Conservation (phyloP, 2,113 vertebrate species). For the Percina caprodes region DNA sequence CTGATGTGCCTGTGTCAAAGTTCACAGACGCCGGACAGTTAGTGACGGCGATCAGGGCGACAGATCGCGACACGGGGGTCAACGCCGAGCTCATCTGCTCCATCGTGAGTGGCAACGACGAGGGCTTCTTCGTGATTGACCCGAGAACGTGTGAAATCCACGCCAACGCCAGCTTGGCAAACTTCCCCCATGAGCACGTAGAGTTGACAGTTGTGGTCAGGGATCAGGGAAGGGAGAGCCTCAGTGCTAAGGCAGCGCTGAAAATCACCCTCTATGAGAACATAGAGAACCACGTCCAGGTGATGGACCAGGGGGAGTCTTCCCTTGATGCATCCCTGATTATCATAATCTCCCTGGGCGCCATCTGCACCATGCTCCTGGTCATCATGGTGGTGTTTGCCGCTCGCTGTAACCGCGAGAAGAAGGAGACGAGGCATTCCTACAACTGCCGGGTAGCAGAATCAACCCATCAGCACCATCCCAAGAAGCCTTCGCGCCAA, state of each 20-base stretch:
- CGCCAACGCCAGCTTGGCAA: constrained; percentile 90
- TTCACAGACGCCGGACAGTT: constrained; percentile 88
- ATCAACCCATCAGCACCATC: constrained; percentile 95
- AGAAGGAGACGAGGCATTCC: constrained; percentile 92
- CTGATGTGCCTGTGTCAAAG: constrained; percentile 89
- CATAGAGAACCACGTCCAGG: constrained; percentile 87
- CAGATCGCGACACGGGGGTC: constrained; percentile 92
- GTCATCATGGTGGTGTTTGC: constrained; percentile 96
- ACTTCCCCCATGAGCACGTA: constrained; percentile 83
- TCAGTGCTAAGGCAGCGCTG: constrained; percentile 90
- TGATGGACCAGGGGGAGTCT: constrained; percentile 77
- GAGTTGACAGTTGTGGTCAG: constrained; percentile 89
- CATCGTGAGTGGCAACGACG: constrained; percentile 90
- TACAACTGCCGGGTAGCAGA: constrained; percentile 98
- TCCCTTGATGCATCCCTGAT: constrained; percentile 90
- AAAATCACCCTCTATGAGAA: constrained; percentile 86
- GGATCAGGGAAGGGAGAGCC: constrained; percentile 92
- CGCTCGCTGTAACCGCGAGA: constrained; percentile 91
- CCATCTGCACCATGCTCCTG: constrained; percentile 90
- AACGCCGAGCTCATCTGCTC: constrained; percentile 95
- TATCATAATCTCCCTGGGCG: constrained; percentile 92
- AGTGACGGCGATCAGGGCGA: constrained; percentile 89
- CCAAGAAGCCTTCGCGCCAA: constrained; percentile 93
- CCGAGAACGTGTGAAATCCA: constrained; percentile 92
- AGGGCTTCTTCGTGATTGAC: constrained; percentile 90